Percentiles rank a stretch among this genome's conserved stretches.
Conservation (phyloP, 30 jellyfish, hydroid and myxozoan genomes). For the Nemopilema nomurai region DNA sequence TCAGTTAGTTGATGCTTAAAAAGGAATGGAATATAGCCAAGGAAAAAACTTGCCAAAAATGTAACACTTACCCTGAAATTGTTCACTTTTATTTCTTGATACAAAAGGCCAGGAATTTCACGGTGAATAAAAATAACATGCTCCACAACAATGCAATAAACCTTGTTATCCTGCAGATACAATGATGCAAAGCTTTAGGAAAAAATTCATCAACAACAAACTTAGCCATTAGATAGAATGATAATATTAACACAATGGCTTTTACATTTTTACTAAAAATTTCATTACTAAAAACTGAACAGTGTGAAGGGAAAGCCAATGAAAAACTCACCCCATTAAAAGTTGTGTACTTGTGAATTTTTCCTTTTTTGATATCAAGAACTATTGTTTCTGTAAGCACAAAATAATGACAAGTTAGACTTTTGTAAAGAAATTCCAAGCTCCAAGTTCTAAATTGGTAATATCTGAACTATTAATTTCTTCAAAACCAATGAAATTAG, state of each 20-base stretch:
- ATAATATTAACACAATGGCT: too few relatives aligned
- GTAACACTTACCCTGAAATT: conserved; percentile 61
- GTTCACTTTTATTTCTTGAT: conserved; percentile 62
- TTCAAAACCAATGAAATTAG: too few relatives aligned
- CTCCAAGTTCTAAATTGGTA: too few relatives aligned
- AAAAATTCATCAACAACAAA: too few relatives aligned
- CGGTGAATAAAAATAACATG: conserved; percentile 81
- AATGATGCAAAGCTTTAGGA: too few relatives aligned
- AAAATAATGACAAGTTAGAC: background rate
- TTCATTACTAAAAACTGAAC: background rate
- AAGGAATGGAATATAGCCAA: too few relatives aligned
- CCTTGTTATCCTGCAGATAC: conserved; percentile 22
- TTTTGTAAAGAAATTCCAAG: too few relatives aligned
- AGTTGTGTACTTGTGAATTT: conserved; percentile 65
- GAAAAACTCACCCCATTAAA: conserved; percentile 71
- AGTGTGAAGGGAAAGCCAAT: background rate
- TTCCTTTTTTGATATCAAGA: conserved; percentile 77
- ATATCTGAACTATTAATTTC: too few relatives aligned
- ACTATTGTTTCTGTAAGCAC: conserved; percentile 59
- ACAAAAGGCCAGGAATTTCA: conserved; percentile 56
- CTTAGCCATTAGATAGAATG: too few relatives aligned
- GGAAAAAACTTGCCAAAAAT: too few relatives aligned
- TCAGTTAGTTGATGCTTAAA: too few relatives aligned
- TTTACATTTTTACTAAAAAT: too few relatives aligned
- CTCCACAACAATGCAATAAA: conserved; percentile 78